Evolutionary conservation across 2,113 vertebrate genomes (phyloP).

Genomic region (Mus musculus): DNA sequence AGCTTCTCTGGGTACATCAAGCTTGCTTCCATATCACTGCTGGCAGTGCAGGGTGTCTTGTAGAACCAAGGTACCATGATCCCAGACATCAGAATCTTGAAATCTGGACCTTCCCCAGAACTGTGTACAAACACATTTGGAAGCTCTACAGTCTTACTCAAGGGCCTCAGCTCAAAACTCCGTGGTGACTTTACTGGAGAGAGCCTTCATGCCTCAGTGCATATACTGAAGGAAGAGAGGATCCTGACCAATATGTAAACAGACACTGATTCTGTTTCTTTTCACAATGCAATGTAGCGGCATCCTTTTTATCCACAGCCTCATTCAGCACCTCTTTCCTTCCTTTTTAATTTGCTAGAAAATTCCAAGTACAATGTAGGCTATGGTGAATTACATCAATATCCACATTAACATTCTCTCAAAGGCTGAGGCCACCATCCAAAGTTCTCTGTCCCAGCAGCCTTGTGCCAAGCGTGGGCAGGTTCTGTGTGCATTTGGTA

Average conservation of each 20-base stretch:
- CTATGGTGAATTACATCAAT: neutral
- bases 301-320: neutral
- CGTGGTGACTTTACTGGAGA: neutral
- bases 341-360: slow-evolving; percentile 27
- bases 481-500: no score
- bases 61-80: rapidly evolving
- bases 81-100: neutral
- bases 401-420: slow-evolving; percentile 6
- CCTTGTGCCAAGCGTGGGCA: neutral
- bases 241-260: neutral
- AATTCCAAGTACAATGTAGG: neutral
- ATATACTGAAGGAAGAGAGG: neutral
- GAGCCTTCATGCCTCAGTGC: neutral
- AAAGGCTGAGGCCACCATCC: neutral
- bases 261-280: neutral
- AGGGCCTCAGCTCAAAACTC: neutral
- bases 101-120: neutral
- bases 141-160: rapidly evolving
- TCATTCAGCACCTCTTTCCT: neutral
- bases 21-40: neutral
- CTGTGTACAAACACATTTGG: rapidly evolving
- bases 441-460: neutral
- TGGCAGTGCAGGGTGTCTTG: rapidly evolving
- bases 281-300: neutral
- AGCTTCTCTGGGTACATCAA: rapidly evolving